phyloP scores from a whole-genome alignment of 2,888 invertebrate genomes.

The Alviniconcha strummeri region DNA sequence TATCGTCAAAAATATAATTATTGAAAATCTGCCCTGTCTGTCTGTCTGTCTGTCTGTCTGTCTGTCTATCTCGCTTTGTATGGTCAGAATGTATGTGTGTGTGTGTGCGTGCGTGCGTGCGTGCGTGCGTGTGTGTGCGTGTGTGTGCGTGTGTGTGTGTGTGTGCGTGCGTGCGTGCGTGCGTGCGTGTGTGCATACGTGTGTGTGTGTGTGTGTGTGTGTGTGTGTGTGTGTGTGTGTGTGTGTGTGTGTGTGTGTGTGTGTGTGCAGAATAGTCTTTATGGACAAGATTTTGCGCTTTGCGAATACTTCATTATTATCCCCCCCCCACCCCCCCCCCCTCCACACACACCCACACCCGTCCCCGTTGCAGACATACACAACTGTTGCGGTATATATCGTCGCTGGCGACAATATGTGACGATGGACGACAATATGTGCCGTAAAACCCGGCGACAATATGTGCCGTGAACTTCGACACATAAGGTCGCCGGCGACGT shows the following conservation, averaged over 20 bases:
- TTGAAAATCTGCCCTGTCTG: background rate
- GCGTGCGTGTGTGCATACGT: background rate
- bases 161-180: conserved; percentile 7
- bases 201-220: background rate
- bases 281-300: too few relatives aligned
- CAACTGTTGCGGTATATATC: too few relatives aligned
- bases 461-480: too few relatives aligned
- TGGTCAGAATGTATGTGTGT: background rate
- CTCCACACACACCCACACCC: too few relatives aligned
- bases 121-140: conserved; percentile 4
- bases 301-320: too few relatives aligned
- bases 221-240: conserved; percentile 3
- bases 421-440: too few relatives aligned
- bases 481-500: too few relatives aligned
- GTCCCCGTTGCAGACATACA: too few relatives aligned
- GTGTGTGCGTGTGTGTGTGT: conserved; percentile 11
- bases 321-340: too few relatives aligned
- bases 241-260: background rate
- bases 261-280: background rate
- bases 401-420: too few relatives aligned
- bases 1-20: too few relatives aligned
- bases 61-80: background rate
- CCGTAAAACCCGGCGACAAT: too few relatives aligned
- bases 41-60: background rate
- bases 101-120: background rate